Base-by-base conservation (phyloP, 2,797 vertebrate genomes). In the Myotis findleyi region DNA sequence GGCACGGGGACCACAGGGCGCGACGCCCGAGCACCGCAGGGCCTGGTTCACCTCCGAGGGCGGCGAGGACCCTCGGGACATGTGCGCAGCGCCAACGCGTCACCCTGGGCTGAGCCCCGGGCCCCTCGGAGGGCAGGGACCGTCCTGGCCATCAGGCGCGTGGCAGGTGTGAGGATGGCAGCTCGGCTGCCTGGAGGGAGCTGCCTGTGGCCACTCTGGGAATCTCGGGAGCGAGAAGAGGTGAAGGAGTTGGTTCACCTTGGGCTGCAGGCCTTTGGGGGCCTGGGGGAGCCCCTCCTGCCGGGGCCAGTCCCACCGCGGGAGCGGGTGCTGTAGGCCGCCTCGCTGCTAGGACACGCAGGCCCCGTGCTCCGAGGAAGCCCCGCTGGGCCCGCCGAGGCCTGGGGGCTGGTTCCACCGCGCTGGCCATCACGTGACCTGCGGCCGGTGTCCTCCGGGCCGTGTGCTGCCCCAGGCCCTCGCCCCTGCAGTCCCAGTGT, bases 401-500 rank as follows among this genome's bases (percentile, higher is more conserved):
- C 86, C 7, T 30, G 71, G 75, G 49, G n/a, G 8, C 44, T n/a
- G 25, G 8, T 49, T n/a, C 76, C 36, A 5, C 75, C 23, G 75
- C 51, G 2, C 13, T 16, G 51, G 21, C 51, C 51, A 17, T 16
- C 36, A n/a, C 20, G 16, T 27, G 76, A 18, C 14, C 41, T 3
- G 25, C 6, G 17, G 36, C 38, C 10, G 64, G 47, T 11, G 47
- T 33, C 30, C 47, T 6, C 3, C 4, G 71, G 71, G 41, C 6
- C 0, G 36, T 23, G 23, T 23, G 41, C 68, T 3, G n/a, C n/a
- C 27, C 55, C 7, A 1, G 89, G 21, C 27, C 27, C 41, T 21
- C 3, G 0, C 0, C 7, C 33, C 41, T 1, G 0, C 2, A 3
- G 3, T 0, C 30, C 25, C 2, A 0, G 4, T 18, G 1, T 18